Evolutionary conservation across 2,888 invertebrate genomes (phyloP).

Genomic region (Zhuqinia jingwanae): DNA sequence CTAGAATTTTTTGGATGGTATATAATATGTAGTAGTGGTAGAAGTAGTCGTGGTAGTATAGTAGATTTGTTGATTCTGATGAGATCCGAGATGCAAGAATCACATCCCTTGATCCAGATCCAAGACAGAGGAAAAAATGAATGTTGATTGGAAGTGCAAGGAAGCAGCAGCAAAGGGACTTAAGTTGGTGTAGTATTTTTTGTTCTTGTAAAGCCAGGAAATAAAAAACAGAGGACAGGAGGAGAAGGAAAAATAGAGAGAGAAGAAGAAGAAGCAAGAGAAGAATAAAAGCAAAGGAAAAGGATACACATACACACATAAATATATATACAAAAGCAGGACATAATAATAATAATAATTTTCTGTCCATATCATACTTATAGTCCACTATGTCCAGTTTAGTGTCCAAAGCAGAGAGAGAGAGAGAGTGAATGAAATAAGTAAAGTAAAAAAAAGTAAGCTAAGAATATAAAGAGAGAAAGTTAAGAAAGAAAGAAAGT

Average conservation of each 20-base stretch:
- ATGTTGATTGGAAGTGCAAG: constrained; percentile 74
- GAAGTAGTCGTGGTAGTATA: neutral
- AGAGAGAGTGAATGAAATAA: constrained; percentile 31
- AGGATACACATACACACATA: constrained; percentile 18
- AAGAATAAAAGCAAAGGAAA: neutral
- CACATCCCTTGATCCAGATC: constrained; percentile 72
- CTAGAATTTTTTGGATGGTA: neutral
- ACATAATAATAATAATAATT: constrained; percentile 24
- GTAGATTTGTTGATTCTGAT: constrained; percentile 68
- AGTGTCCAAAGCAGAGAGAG: constrained; percentile 32
- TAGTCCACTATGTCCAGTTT: constrained; percentile 19
- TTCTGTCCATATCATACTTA: constrained; percentile 45
- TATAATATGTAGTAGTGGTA: neutral
- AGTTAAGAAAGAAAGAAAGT: constrained; percentile 47
- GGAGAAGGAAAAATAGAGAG: constrained; percentile 6
- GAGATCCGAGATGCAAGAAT: constrained; percentile 73
- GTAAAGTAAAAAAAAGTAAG: constrained; percentile 49
- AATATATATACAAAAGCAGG: too few relatives aligned
- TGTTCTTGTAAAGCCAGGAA: constrained; percentile 68
- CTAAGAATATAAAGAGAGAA: constrained; percentile 33
- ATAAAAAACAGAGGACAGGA: constrained; percentile 58
- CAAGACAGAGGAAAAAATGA: constrained; percentile 72
- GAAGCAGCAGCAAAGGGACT: constrained; percentile 72
- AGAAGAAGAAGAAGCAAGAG: neutral
- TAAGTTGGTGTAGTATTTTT: constrained; percentile 22